These are phyloP conservation scores for Argya squamiceps DNA, from an alignment of 2,797 vertebrate genomes.

Conservation along the genomic window DNA sequence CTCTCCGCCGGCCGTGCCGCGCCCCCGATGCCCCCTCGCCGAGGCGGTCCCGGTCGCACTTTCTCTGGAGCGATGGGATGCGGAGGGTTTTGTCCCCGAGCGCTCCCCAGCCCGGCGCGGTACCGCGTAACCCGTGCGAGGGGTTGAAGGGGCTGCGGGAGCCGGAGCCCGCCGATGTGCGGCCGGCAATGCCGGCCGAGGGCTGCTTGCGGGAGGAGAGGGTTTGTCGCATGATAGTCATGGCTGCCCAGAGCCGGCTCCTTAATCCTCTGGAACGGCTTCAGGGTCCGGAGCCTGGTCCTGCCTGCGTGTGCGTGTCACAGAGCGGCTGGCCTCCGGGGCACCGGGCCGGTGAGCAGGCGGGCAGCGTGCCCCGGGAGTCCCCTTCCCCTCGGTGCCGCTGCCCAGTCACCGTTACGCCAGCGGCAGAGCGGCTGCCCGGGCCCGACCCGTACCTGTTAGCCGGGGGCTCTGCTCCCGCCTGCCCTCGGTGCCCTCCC, in stretches of 20 bases:
- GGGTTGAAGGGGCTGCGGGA: background rate
- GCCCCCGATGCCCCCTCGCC: background rate
- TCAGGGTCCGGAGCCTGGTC: background rate
- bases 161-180: background rate
- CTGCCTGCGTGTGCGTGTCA: background rate
- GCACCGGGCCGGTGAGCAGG: background rate
- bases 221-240: constrained; percentile 28
- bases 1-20: background rate
- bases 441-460: background rate
- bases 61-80: background rate
- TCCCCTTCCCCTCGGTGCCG: background rate
- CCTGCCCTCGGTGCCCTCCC: background rate
- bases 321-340: background rate
- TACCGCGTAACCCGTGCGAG: background rate
- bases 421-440: background rate
- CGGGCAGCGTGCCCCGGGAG: background rate
- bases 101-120: background rate
- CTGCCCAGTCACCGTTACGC: background rate
- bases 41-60: background rate
- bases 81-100: background rate
- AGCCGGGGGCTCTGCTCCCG: background rate
- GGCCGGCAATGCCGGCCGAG: background rate
- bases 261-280: background rate
- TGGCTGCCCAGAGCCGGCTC: constrained; percentile 45
- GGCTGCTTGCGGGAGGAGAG: background rate